phyloP scores from a whole-genome alignment of 1,140 invertebrate species.

The Drosophila azteca region DNA sequence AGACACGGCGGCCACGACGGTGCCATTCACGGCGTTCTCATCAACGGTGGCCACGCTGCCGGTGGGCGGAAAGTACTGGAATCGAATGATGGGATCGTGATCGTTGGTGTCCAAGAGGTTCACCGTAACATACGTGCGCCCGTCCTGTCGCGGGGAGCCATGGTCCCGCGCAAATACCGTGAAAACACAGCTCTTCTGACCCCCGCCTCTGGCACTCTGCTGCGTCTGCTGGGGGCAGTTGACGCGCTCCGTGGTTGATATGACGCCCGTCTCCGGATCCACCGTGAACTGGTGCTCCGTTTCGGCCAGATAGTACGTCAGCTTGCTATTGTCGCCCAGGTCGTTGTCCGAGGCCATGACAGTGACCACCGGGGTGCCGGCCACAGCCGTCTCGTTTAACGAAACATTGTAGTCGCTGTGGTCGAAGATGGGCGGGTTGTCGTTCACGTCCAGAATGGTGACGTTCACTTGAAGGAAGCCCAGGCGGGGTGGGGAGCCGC shows the following conservation, averaged over 20 bases:
- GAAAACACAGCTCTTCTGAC: constrained; percentile 95
- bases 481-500: constrained; percentile 90
- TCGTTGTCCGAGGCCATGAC: constrained; percentile 97
- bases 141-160: constrained; percentile 94
- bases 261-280: constrained; percentile 93
- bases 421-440: constrained; percentile 97
- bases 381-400: constrained; percentile 94
- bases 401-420: constrained; percentile 96
- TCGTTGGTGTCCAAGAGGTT: constrained; percentile 97
- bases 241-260: constrained; percentile 91
- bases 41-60: constrained; percentile 95
- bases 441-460: constrained; percentile 95
- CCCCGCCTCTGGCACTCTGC: constrained; percentile 74
- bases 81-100: constrained; percentile 96
- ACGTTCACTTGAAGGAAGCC: constrained; percentile 96
- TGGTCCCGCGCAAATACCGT: constrained; percentile 97
- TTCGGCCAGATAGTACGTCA: constrained; percentile 94
- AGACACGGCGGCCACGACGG: constrained; percentile 96
- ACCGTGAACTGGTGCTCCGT: constrained; percentile 93
- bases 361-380: constrained; percentile 93
- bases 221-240: constrained; percentile 87
- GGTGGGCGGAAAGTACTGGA: constrained; percentile 93
- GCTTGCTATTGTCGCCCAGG: constrained; percentile 94
- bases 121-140: constrained; percentile 96
- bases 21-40: constrained; percentile 95